These are phyloP conservation scores for Pachypeltis micranthus DNA, from an alignment of 1,140 invertebrate genomes.

Conservation along the genomic window DNA sequence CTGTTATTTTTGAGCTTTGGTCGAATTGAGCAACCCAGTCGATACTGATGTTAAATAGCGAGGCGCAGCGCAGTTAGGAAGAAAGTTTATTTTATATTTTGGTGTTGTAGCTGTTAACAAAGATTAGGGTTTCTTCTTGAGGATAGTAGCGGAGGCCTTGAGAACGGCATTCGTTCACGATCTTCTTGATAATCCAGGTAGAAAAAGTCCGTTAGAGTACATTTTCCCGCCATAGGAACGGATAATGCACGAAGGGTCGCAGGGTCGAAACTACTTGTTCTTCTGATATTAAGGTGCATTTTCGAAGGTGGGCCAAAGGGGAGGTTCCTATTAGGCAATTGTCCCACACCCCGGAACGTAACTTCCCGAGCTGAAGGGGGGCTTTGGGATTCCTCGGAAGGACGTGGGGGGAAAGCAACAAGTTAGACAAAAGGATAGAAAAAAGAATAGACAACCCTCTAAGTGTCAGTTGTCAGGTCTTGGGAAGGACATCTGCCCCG, in stretches of 20 bases:
- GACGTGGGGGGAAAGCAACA: neutral
- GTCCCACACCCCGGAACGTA: neutral
- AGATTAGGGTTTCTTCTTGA: neutral
- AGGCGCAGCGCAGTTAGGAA: neutral
- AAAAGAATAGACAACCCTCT: neutral
- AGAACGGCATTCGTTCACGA: too few species aligned
- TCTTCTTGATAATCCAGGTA: neutral
- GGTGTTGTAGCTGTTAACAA: neutral
- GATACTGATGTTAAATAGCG: neutral
- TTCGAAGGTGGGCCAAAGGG: neutral
- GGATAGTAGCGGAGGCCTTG: too few species aligned
- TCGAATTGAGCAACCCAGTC: neutral
- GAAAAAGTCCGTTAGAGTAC: neutral
- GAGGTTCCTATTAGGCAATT: neutral
- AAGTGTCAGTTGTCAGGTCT: conserved; percentile 12
- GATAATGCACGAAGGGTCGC: neutral
- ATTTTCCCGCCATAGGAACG: neutral
- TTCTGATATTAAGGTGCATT: neutral
- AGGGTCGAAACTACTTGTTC: neutral
- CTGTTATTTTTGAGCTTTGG: neutral
- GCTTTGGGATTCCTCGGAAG: neutral
- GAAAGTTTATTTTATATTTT: neutral
- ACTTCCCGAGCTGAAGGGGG: neutral
- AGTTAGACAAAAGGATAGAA: neutral
- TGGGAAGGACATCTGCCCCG: conserved; percentile 11